Evolutionary conservation across 2,113 vertebrate species (phyloP), one percentile per base, ranked within the genome.

Genomic region (Myotis davidii): DNA sequence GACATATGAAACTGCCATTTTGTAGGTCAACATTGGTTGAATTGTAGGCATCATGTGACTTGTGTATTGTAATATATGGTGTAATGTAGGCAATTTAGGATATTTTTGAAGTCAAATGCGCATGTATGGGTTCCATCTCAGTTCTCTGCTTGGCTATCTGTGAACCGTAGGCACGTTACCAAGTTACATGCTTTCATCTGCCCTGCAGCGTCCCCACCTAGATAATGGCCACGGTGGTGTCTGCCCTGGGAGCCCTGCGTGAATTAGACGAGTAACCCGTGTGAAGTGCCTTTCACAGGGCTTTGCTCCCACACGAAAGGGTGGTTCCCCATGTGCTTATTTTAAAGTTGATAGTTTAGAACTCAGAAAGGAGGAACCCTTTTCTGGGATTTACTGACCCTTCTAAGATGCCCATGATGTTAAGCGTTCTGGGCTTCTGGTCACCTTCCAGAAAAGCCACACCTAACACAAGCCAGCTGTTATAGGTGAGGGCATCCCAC

Each of bases 401-500:
- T 88, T 89, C 37, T 76, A 59, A 89, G 79, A 83, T 86, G 42
- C 11, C 52, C 45, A n/a, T 23, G 13, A 54, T 83, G 73, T 89
- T 45, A 85, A 96, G 29, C 52, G 52, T 69, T 73, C 61, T 67
- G 81, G n/a, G 34, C 10, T 83, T 77, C 29, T 73, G n/a, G 29
- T 81, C 29, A 90, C 52, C 61, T 81, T 95, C n/a, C 61, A 93
- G 59, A 65, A 90, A 91, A 96, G 79, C 81, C 70, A 89, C 50
- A 37, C 18, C 69, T 77, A 82, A 77, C 34, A 85, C 14, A 81
- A 77, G 34, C 76, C 82, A 91, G 64, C 74, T 81, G 23, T n/a
- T 42, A 45, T 25, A 14, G 50, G 37, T 77, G 79, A 91, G 69
- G 61, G 27, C 42, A 76, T 48, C 74, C 56, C 59, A 52, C 39